Percentiles rank a stretch among this genome's conserved stretches.
Conservation (phyloP, 2,888 invertebrate species). For the Mechanitis messenoides region DNA sequence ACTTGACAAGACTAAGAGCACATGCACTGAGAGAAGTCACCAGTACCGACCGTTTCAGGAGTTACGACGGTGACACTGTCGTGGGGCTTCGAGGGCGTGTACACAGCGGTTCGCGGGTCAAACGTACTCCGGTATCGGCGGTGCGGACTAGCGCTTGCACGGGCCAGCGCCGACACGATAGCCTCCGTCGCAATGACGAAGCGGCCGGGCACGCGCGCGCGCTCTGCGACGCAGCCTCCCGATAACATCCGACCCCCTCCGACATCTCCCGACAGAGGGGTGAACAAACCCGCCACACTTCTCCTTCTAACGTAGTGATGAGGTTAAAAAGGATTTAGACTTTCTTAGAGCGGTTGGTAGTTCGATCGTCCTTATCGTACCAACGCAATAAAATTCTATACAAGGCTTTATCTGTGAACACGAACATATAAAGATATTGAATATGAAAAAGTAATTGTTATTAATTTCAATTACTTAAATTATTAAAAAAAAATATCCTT, state of each 20-base stretch:
- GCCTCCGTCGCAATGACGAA: slow-evolving; percentile 76
- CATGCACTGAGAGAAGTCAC: slow-evolving; percentile 72
- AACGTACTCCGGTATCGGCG: slow-evolving; percentile 40
- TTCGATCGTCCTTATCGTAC: slow-evolving; percentile 54
- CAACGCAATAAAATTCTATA: slow-evolving; percentile 46
- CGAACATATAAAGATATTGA: neutral
- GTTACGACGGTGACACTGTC: slow-evolving; percentile 33
- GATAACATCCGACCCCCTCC: slow-evolving; percentile 58
- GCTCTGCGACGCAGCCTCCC: slow-evolving; percentile 69
- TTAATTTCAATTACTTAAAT: no score
- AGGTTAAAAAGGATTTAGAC: slow-evolving; percentile 74
- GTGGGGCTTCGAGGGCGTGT: slow-evolving; percentile 38
- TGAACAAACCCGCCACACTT: slow-evolving; percentile 73
- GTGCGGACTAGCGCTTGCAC: slow-evolving; percentile 63
- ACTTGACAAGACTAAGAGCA: slow-evolving; percentile 74
- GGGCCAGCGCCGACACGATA: slow-evolving; percentile 73
- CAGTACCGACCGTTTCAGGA: slow-evolving; percentile 24
- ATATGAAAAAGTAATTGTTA: neutral
- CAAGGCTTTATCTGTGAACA: slow-evolving; percentile 33
- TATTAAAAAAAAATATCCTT: no score
- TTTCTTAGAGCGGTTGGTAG: slow-evolving; percentile 65
- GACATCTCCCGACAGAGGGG: slow-evolving; percentile 62
- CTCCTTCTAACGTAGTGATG: slow-evolving; percentile 71
- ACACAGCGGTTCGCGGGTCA: slow-evolving; percentile 44
- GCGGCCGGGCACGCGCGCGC: slow-evolving; percentile 75